Conservation (phyloP, 2,113 vertebrate species). For the Zosterops lateralis region DNA sequence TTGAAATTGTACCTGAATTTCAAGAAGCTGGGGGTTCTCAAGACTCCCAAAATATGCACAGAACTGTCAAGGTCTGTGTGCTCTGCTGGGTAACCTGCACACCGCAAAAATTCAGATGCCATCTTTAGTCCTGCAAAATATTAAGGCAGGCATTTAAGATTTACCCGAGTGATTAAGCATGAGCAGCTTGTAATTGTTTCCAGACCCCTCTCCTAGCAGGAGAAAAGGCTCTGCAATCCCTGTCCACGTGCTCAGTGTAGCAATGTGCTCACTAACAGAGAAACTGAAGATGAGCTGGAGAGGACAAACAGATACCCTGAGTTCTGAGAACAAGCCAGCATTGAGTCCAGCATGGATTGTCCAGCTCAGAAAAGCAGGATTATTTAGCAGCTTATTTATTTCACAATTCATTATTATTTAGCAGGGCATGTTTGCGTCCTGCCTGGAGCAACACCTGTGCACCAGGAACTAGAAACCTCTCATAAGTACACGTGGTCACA, state of each 20-base stretch:
- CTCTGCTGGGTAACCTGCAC: slow-evolving; percentile 13
- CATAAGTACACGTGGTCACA: background rate
- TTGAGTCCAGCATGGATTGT: background rate
- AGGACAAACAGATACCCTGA: background rate
- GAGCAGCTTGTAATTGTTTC: slow-evolving; percentile 60
- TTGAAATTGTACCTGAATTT: slow-evolving; percentile 1
- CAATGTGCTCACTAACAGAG: background rate
- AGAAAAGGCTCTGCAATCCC: slow-evolving; percentile 2
- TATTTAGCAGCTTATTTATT: background rate
- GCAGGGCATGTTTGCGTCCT: background rate
- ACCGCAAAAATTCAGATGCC: slow-evolving; percentile 42
- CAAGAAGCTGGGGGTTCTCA: background rate
- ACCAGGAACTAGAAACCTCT: background rate
- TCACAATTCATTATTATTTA: too few species aligned
- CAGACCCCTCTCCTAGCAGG: slow-evolving; percentile 45
- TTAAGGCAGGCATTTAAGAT: slow-evolving; percentile 58
- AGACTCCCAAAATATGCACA: background rate
- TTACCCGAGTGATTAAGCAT: slow-evolving; percentile 35
- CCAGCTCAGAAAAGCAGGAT: background rate
- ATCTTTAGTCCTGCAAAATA: slow-evolving; percentile 54
- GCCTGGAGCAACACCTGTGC: slow-evolving; percentile 12
- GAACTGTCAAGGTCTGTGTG: background rate
- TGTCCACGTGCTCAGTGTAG: background rate
- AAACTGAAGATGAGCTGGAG: background rate
- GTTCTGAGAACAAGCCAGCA: background rate